These are phyloP conservation scores for Tineola bisselliella DNA, from an alignment of 2,888 invertebrate genomes.

Conservation along the genomic window DNA sequence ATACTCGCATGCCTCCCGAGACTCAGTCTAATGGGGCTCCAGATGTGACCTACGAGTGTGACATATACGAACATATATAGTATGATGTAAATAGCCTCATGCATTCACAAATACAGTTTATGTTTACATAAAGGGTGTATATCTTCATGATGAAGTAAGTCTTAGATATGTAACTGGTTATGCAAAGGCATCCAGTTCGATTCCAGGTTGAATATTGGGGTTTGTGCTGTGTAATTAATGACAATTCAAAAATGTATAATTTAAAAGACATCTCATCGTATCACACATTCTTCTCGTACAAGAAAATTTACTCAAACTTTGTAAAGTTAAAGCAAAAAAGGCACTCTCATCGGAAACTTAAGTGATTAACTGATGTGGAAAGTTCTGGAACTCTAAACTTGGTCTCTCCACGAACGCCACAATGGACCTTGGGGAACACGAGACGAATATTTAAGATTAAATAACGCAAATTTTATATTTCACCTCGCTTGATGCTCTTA, in stretches of 20 bases:
- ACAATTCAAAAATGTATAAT: not conserved
- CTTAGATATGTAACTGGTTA: too few species aligned
- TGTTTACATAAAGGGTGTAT: too few species aligned
- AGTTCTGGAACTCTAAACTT: slow-evolving; percentile 4
- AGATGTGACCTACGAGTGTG: too few species aligned
- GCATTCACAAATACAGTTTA: too few species aligned
- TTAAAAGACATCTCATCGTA: not conserved
- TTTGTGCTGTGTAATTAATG: too few species aligned
- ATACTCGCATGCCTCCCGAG: too few species aligned
- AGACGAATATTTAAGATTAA: slow-evolving; percentile 9
- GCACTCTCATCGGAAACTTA: slow-evolving; percentile 6
- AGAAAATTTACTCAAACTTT: slow-evolving; percentile 10
- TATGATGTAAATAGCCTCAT: too few species aligned
- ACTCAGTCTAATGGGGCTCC: too few species aligned
- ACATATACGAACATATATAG: too few species aligned
- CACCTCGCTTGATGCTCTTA: not conserved
- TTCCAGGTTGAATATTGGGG: too few species aligned
- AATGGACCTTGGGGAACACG: slow-evolving; percentile 11
- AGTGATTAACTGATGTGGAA: slow-evolving; percentile 7
- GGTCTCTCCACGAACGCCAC: not conserved
- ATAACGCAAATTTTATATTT: not conserved
- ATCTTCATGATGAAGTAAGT: too few species aligned
- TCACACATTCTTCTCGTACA: slow-evolving; percentile 6
- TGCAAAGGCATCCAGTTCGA: too few species aligned
- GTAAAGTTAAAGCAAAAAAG: slow-evolving; percentile 7